Evolutionary conservation across 2,113 vertebrate species (phyloP).

Genomic region (Perca fluviatilis): DNA sequence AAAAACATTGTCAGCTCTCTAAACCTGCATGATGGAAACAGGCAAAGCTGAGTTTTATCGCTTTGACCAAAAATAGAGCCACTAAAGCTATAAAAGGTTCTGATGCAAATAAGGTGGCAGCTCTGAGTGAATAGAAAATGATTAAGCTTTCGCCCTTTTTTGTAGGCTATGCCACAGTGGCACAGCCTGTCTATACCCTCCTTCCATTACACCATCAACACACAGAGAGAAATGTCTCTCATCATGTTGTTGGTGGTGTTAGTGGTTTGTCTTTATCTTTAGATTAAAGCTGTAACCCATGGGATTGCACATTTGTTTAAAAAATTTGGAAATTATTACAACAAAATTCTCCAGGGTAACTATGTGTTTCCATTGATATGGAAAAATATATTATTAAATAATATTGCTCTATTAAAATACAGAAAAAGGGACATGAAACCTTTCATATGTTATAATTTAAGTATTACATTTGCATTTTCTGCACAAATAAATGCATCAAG

Average conservation of each 20-base stretch:
- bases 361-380: background rate
- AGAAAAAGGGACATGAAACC: background rate
- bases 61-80: constrained; percentile 21
- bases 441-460: background rate
- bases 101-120: background rate
- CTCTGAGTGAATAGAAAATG: background rate
- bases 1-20: background rate
- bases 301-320: background rate
- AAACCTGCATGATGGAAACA: background rate
- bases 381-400: background rate
- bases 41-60: background rate
- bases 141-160: background rate
- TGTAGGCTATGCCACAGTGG: too few relatives aligned
- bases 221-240: background rate
- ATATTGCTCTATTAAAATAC: background rate
- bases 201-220: too few relatives aligned
- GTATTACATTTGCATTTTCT: background rate
- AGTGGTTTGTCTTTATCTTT: background rate
- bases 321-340: background rate
- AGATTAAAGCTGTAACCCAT: background rate
- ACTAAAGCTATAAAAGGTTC: background rate
- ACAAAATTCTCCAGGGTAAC: background rate
- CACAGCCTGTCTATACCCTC: background rate
- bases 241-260: background rate
- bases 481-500: background rate